Percentiles rank a stretch among this genome's conserved stretches.
Evolutionary conservation across 2,888 invertebrate species (phyloP).

Genomic region (Aspidiotus destructor): DNA sequence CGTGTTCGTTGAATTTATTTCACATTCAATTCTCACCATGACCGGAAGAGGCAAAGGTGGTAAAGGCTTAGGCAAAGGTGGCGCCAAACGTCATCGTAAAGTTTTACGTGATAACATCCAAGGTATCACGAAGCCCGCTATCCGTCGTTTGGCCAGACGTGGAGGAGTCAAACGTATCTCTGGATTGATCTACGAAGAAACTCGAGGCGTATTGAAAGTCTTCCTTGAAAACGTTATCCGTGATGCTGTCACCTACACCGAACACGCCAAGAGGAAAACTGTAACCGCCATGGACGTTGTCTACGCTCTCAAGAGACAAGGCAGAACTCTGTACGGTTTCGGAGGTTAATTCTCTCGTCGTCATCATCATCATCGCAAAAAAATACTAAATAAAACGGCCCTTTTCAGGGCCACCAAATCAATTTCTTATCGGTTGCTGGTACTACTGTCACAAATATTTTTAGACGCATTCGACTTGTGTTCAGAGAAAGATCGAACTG

Average conservation of each 20-base stretch:
- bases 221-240: constrained; percentile 71
- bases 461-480: too few relatives aligned
- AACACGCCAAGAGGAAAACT: constrained; percentile 55
- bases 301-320: constrained; percentile 73
- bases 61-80: constrained; percentile 68
- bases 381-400: constrained; percentile 22
- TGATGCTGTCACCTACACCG: constrained; percentile 77
- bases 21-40: constrained; percentile 44
- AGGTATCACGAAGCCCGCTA: constrained; percentile 66
- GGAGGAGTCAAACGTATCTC: constrained; percentile 51
- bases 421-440: constrained; percentile 14
- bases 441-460: too few relatives aligned
- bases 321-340: constrained; percentile 70
- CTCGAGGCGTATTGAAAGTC: constrained; percentile 65
- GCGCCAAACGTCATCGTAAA: constrained; percentile 73
- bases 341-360: constrained; percentile 49
- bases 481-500: too few relatives aligned
- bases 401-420: constrained; percentile 29
- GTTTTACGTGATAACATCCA: constrained; percentile 48
- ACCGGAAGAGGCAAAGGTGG: constrained; percentile 72
- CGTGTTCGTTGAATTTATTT: too few relatives aligned
- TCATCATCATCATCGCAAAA: background rate
- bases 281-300: constrained; percentile 55
- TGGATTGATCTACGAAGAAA: constrained; percentile 65
- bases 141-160: constrained; percentile 59